Evolutionary conservation across 2,888 invertebrate genomes (phyloP), one percentile per base, ranked within the genome.

Genomic region (Drepana falcataria): DNA sequence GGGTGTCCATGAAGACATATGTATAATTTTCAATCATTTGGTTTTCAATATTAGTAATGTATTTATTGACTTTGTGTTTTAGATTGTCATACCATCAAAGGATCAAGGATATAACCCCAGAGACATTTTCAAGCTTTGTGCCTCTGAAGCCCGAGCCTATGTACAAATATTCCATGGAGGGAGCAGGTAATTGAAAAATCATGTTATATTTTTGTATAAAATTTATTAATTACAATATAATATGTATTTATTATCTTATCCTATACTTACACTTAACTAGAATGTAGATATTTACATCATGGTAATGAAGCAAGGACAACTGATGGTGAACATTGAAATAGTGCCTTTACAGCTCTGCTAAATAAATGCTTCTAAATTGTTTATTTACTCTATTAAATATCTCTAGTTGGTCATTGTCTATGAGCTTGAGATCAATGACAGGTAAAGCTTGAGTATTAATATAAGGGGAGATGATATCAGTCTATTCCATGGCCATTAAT

Each of bases 81-180:
- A 96, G 96, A 73, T 92, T 99, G 61, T 98, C 99, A 1, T 99
- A 99, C 83, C 96, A 97, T 81, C 97, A 98, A 82, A 93, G 98
- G 70, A 95, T 99, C 58, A 94, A 95, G 53, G 98, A 99, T 69
- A 96, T 98, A 91, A 94, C 98, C 78, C 98, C 99, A 3, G 95
- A 96, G 70, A 92, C 95, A 0, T 98, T 98, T 85, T 93, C 94
- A 4, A 93, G 95, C 49, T 93, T 99, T 63, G 94, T 98, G 58
- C 99, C 99, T 2, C 89, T 93, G 34, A 95, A 95, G 78, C 96
- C 98, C 0, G 95, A 95, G 68, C 96, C 97, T 0, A 94, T 95
- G 68, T 98, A 96, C 85, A 99, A 98, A 84, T 99, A 97, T 79
- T 94, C 96, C 3, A 94, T 95, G 76, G 97, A 98, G 80, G 96